Percentiles rank a stretch among this genome's conserved stretches.
Conservation (phyloP, 1,140 invertebrate species). For the Bombus pascuorum region DNA sequence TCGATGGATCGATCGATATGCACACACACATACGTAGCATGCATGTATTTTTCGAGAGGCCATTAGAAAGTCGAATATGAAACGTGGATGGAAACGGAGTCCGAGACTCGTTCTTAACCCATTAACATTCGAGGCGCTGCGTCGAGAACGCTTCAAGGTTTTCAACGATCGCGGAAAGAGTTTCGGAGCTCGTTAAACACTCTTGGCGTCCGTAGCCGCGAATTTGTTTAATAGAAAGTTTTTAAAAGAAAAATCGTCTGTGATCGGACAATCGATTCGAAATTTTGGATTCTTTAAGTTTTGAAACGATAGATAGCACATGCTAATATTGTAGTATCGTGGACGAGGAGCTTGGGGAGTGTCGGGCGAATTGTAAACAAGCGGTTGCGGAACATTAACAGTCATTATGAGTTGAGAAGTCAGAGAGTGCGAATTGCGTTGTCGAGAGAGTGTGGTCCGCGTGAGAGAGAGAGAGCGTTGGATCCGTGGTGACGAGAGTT, state of each 20-base stretch:
- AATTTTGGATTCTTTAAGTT: too few relatives aligned
- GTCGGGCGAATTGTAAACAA: too few relatives aligned
- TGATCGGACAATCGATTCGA: too few relatives aligned
- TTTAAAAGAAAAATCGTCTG: too few relatives aligned
- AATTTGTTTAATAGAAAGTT: not conserved
- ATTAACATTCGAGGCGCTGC: conserved; percentile 3
- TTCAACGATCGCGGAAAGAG: conserved; percentile 4
- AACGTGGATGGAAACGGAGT: conserved; percentile 20
- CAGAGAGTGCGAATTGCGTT: too few relatives aligned
- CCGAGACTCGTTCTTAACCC: conserved; percentile 29
- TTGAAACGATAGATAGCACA: too few relatives aligned
- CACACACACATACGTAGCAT: not conserved
- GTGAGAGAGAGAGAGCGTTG: too few relatives aligned
- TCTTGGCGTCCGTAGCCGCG: not conserved
- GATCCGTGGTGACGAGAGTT: too few relatives aligned
- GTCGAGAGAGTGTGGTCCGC: too few relatives aligned
- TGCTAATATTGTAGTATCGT: too few relatives aligned
- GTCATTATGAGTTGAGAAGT: too few relatives aligned
- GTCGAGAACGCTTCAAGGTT: conserved; percentile 9
- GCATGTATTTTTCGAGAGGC: not conserved
- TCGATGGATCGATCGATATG: conserved; percentile 9
- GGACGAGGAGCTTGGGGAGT: fast-evolving
- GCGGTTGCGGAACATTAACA: too few relatives aligned
- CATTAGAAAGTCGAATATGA: conserved; percentile 47
- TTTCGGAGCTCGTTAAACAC: not conserved